Conservation (phyloP, 2,113 vertebrate genomes). For the Sinocyclocheilus anophthalmus region DNA sequence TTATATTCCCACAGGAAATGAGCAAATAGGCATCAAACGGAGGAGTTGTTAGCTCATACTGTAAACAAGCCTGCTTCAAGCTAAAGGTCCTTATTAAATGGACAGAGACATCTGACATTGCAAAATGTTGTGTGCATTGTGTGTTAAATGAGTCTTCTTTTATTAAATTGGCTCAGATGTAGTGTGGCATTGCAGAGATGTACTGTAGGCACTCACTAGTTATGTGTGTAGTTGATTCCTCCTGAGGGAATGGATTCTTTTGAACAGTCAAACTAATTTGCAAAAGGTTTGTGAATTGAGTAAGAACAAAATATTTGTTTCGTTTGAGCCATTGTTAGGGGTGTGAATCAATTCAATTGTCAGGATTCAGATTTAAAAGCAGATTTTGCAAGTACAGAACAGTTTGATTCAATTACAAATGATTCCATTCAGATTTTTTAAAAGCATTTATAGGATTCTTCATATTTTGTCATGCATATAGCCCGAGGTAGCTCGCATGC, state of each 20-base stretch:
- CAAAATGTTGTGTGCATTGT: not conserved
- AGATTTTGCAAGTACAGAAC: not conserved
- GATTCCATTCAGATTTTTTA: not conserved
- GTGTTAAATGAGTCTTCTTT: not conserved
- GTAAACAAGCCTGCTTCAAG: not conserved
- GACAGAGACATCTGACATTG: not conserved
- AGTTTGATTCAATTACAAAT: too few relatives aligned
- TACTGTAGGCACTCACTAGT: not conserved
- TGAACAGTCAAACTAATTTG: not conserved
- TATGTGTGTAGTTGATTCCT: not conserved
- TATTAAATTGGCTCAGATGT: not conserved
- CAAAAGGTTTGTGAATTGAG: not conserved
- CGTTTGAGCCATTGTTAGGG: not conserved
- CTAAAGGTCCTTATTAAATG: conserved; percentile 9
- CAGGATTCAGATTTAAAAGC: not conserved
- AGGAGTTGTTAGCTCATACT: not conserved
- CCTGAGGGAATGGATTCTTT: not conserved
- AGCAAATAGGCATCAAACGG: not conserved
- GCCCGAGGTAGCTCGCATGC: too few relatives aligned
- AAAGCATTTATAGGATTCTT: not conserved
- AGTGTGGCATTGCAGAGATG: not conserved
- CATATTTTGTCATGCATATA: not conserved
- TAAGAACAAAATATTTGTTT: not conserved
- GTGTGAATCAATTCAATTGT: not conserved
- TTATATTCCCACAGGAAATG: not conserved